Evolutionary conservation across 1,140 invertebrate genomes (phyloP).

Genomic region (Chymomyza costata): DNA sequence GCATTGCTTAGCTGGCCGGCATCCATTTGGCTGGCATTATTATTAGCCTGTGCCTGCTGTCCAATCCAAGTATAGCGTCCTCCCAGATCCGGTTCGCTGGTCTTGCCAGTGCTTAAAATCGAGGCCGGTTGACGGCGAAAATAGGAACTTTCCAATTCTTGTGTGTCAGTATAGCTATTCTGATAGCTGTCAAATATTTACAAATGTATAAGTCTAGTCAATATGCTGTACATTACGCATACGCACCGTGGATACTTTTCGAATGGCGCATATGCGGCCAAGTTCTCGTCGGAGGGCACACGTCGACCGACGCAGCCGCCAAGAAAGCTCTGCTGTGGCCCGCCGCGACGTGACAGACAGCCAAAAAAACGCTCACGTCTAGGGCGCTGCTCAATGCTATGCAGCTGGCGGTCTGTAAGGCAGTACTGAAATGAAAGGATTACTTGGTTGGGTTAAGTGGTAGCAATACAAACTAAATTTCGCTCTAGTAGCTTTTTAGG

Average conservation of each 20-base stretch:
- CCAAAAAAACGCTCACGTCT: conserved; percentile 86
- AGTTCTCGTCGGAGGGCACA: conserved; percentile 90
- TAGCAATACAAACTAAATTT: neutral
- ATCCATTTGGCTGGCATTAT: conserved; percentile 6
- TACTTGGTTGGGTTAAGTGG: neutral
- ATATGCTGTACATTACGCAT: neutral
- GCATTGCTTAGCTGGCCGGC: conserved; percentile 27
- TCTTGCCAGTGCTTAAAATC: conserved; percentile 76
- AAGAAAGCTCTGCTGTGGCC: conserved; percentile 77
- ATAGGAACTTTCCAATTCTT: conserved; percentile 85
- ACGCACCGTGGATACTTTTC: conserved; percentile 81
- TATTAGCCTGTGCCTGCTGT: conserved; percentile 21
- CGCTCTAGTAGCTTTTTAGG: no score
- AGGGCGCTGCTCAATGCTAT: conserved; percentile 87
- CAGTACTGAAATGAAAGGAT: conserved; percentile 86
- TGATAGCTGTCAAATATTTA: conserved; percentile 43
- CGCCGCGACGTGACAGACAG: conserved; percentile 81
- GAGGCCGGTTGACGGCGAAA: conserved; percentile 85
- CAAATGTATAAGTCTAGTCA: neutral
- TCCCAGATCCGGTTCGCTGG: conserved; percentile 42
- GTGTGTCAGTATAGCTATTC: conserved; percentile 56
- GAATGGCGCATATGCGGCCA: conserved; percentile 84
- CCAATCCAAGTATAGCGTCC: conserved; percentile 58
- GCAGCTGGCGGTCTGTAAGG: conserved; percentile 91
- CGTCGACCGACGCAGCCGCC: conserved; percentile 89